A percentile compares a stretch with the other conserved stretches of the same genome.
Conservation (phyloP, 2,888 invertebrate species). For the Pseudococcus longispinus region DNA sequence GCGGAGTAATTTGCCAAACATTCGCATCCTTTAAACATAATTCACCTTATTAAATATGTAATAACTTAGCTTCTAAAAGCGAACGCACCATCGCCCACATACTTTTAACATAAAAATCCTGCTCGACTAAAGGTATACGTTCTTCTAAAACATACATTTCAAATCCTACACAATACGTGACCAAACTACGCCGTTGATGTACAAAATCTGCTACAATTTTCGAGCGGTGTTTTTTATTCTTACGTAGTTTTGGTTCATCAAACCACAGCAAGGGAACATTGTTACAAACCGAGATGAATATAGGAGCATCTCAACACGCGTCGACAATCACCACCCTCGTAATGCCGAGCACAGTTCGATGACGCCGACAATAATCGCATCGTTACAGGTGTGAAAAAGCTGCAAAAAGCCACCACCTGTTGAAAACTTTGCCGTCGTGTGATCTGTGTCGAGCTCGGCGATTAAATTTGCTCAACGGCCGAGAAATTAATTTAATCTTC, state of each 20-base stretch:
- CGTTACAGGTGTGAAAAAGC: background rate
- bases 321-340: background rate
- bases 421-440: background rate
- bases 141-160: too few relatives aligned
- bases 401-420: conserved; percentile 9
- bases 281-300: too few relatives aligned
- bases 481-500: conserved; percentile 19
- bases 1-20: conserved; percentile 4
- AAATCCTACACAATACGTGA: background rate
- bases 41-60: conserved; percentile 42
- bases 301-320: too few relatives aligned
- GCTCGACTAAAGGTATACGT: background rate
- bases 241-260: too few relatives aligned
- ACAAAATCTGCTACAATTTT: too few relatives aligned
- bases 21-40: conserved; percentile 36
- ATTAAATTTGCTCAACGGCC: background rate
- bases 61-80: conserved; percentile 17
- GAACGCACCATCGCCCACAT: background rate
- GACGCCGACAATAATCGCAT: background rate
- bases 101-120: background rate
- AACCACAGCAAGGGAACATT: too few relatives aligned
- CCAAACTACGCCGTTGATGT: background rate
- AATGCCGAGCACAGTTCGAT: too few relatives aligned
- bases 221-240: too few relatives aligned
- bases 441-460: background rate